These are phyloP conservation scores for Diaphora mendica DNA, from an alignment of 2,888 invertebrate genomes.

Conservation along the genomic window DNA sequence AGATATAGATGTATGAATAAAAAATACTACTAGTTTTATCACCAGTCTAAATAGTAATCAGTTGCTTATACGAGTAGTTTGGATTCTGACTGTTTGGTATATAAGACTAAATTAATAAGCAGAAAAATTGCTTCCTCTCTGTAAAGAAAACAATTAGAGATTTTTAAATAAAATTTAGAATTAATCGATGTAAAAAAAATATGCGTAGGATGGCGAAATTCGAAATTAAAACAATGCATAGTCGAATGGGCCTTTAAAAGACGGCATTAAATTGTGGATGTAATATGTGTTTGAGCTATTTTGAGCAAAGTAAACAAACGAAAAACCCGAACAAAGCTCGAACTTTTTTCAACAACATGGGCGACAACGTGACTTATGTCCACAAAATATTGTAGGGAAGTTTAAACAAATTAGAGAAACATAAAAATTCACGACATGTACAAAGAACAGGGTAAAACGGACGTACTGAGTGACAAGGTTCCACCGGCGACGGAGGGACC, in stretches of 20 bases:
- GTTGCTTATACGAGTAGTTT: accelerated
- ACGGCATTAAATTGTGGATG: background rate
- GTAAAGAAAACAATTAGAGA: no score
- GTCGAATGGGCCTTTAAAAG: background rate
- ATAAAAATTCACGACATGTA: slow-evolving; percentile 46
- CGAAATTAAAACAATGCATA: background rate
- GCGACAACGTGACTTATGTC: slow-evolving; percentile 16
- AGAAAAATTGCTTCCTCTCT: no score
- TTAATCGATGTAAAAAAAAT: no score
- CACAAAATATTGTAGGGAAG: slow-evolving; percentile 29
- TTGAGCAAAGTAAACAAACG: background rate
- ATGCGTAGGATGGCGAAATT: no score
- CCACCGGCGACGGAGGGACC: slow-evolving; percentile 22
- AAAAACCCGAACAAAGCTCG: background rate
- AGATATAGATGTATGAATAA: no score
- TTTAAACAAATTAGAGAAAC: slow-evolving; percentile 45
- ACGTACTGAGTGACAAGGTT: slow-evolving; percentile 28
- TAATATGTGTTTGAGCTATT: background rate
- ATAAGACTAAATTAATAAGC: no score
- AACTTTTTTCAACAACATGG: slow-evolving; percentile 6
- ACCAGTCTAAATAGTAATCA: no score
- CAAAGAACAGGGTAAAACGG: slow-evolving; percentile 24
- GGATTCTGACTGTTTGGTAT: no score
- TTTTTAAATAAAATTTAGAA: no score
- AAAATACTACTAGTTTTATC: no score